Percentiles rank a stretch among this genome's conserved stretches.
Conservation (phyloP, 2,797 vertebrate species). For the Melanotaenia parkinsoni region DNA sequence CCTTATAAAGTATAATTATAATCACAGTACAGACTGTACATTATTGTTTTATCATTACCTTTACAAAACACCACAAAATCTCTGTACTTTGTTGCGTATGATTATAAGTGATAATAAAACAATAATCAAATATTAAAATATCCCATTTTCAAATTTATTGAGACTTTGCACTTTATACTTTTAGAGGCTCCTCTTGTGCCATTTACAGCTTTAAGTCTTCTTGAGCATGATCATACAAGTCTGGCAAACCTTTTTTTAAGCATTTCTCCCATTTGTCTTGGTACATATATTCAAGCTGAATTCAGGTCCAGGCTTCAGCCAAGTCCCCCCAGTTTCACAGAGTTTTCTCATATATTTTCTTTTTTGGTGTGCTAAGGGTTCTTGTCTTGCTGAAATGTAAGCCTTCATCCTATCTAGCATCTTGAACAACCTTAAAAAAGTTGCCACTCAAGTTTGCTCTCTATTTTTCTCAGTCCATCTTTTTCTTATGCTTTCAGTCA, state of each 20-base stretch:
- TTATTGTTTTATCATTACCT: background rate
- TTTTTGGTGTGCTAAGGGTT: too few species aligned
- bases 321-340: too few species aligned
- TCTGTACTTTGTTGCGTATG: too few species aligned
- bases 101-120: too few species aligned
- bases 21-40: background rate
- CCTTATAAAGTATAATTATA: background rate
- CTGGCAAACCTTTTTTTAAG: background rate
- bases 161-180: background rate
- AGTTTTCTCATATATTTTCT: too few species aligned
- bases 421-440: background rate
- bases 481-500: too few species aligned
- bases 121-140: background rate
- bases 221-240: background rate
- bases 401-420: too few species aligned
- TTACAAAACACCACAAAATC: background rate
- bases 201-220: background rate
- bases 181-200: background rate
- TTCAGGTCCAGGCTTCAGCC: too few species aligned
- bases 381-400: too few species aligned
- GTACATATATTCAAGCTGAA: background rate
- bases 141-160: background rate
- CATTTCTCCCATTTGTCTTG: background rate
- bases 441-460: too few species aligned
- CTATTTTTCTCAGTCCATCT: too few species aligned